A percentile compares a stretch with the other conserved stretches of the same genome.
Evolutionary conservation across 2,797 vertebrate species (phyloP).

Genomic region (Acanthornis magna): DNA sequence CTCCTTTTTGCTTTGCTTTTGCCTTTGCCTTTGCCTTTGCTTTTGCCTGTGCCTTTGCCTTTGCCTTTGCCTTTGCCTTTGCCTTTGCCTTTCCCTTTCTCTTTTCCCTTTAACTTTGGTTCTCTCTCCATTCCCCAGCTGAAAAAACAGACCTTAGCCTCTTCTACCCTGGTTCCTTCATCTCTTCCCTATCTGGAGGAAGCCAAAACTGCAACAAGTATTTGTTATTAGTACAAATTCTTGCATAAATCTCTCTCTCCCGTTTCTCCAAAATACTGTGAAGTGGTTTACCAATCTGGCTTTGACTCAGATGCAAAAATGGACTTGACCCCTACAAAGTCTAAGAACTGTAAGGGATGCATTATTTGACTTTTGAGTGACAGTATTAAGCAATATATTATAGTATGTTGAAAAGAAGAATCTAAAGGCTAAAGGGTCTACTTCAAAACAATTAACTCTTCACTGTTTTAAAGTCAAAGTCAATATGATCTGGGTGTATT

Average conservation of each 20-base stretch:
- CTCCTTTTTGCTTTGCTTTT: no score
- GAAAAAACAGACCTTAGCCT: not conserved
- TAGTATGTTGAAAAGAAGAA: not conserved
- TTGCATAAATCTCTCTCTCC: not conserved
- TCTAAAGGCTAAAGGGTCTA: not conserved
- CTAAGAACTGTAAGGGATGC: not conserved
- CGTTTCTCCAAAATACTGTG: not conserved
- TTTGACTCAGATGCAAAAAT: not conserved
- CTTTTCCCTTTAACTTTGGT: not conserved
- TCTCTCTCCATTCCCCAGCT: not conserved
- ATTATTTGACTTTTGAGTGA: not conserved
- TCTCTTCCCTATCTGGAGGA: not conserved
- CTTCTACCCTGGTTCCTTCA: not conserved
- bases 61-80: accelerated
- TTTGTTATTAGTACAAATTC: not conserved
- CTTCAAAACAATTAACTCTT: not conserved
- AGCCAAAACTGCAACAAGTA: not conserved
- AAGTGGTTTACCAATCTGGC: not conserved
- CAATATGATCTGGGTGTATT: not conserved
- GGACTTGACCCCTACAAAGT: not conserved
- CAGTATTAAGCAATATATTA: not conserved
- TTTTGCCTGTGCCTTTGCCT: accelerated
- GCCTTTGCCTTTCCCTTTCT: accelerated
- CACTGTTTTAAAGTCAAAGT: not conserved
- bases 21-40: accelerated